Evolutionary conservation across 2,797 vertebrate species (phyloP), one percentile per base, ranked within the genome.

Genomic region (Tenualosa thibaudeaui): DNA sequence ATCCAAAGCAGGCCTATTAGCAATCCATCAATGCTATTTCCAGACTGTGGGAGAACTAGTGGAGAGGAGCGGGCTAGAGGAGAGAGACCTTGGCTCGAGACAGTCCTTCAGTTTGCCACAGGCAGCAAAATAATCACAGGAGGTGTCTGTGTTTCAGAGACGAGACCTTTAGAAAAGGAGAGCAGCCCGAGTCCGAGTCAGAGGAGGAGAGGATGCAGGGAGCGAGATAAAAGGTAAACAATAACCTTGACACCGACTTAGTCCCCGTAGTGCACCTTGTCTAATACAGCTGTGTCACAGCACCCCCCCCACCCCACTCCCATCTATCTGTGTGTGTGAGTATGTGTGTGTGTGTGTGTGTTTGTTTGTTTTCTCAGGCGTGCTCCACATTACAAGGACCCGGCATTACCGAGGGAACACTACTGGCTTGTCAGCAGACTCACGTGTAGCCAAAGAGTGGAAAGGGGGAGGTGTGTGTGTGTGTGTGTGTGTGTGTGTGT

Each of bases 21-120:
- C 90, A 91, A 94, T 94, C 93, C 92, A 94, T 94, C 93, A 93
- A 88, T 53, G 82, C 89, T 94, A 92, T 93, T 93, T 93, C 92
- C 91, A 91, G 92, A 92, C 91, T 90, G 90, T 88, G 88, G 86
- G 87, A 22, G 87, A 81, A 81, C 86, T 54, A 84, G 86, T 85
- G 87, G 84, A 83, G 82, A 71, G 81, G 84, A 83, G 82, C 60
- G 81, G 81, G 49, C 54, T 83, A 83, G 75, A 82, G 83, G 81
- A 86, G 84, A 86, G 84, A 87, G 87, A 87, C 56, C 84, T 86
- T 87, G 83, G 89, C 89, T 68, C 82, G 75, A 83, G 88, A 65
- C 85, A 85, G 81, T 37, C 75, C 40, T 31, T 86, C 58, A n/a
- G 65, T 68, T 84, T 83, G 83, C 31, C 81, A 84, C 78, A 75